Evolutionary conservation across 2,113 vertebrate species (phyloP).

Genomic region (Myodes glareolus): DNA sequence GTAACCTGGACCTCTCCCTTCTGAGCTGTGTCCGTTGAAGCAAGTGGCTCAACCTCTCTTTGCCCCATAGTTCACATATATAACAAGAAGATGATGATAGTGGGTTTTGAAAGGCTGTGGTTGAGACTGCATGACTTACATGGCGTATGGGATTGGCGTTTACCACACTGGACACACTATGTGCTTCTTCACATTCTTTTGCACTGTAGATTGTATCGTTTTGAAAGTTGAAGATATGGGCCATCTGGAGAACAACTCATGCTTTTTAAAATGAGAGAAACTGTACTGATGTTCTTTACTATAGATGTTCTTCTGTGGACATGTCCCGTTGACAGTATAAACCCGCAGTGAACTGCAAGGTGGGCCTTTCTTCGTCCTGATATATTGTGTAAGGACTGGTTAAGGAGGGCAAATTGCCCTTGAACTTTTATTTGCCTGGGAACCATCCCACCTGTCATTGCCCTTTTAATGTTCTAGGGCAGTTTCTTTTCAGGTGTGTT

Average conservation of each 20-base stretch:
- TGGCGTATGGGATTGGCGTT: not conserved
- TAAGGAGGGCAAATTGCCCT: not conserved
- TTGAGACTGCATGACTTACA: not conserved
- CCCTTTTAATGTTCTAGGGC: not conserved
- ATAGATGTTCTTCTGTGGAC: not conserved
- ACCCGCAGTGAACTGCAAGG: not conserved
- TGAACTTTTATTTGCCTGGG: not conserved
- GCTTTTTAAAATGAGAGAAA: slow-evolving; percentile 4
- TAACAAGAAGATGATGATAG: not conserved
- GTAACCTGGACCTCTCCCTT: not conserved
- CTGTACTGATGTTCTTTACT: not conserved
- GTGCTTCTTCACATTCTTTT: not conserved
- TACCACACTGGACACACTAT: not conserved
- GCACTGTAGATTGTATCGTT: not conserved
- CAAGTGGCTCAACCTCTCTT: not conserved
- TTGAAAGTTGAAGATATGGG: not conserved
- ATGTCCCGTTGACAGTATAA: not conserved
- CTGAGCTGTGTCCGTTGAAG: not conserved
- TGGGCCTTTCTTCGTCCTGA: not conserved
- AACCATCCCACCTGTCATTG: not conserved
- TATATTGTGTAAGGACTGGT: not conserved
- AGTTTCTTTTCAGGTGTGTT: slow-evolving; percentile 3
- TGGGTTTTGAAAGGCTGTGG: not conserved
- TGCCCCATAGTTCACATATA: not conserved
- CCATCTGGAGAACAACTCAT: not conserved